Evolutionary conservation across 2,113 vertebrate species (phyloP), one percentile per base, ranked within the genome.

Genomic region (Podiceps cristatus): DNA sequence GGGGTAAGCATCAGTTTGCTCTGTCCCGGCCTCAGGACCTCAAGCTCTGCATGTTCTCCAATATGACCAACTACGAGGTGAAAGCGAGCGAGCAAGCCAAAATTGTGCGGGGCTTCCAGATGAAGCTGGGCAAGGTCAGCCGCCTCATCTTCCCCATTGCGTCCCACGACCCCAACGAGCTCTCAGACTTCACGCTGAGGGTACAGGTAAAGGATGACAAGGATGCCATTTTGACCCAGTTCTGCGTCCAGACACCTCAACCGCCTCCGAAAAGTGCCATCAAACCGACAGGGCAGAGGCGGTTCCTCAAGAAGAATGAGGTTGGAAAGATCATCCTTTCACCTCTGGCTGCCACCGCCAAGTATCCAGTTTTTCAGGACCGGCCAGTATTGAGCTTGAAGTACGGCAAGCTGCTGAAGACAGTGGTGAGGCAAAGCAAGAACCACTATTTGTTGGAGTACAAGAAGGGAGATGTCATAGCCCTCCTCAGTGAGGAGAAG

Each of bases 291-390:
- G 99, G 98, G 49, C 99, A 99, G 64, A 98, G 99, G 47, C 97
- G 99, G 37, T 99, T 99, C 67, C 98, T 99, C 31, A 99, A 99
- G 96, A 99, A 99, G 98, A 99, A 99, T 1, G 99, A 99, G 96
- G 98, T 99, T 0, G 99, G 99, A n/a, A 99, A 99, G 90, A 99
- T 99, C 69, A 97, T 99, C 45, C 96, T 99, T 76, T 99, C 99
- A 31, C 99, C 99, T 11, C 98, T 99, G 2, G 99, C 99, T 1
- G 96, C 98, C 40, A 98, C 98, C 2, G 94, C 98, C 73, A 99
- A 99, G 93, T 99, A 99, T 71, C 99, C 99, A 0, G 98, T 99
- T 12, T 99, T 99, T 76, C 99, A 99, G 96, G 99, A 99, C 95
- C 98, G 99, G 35, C 98, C 96, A 0, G 98, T 99, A 77, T 96